Evolutionary conservation across 2,113 vertebrate genomes (phyloP), one percentile per base, ranked within the genome.

Genomic region (Gobius niger): DNA sequence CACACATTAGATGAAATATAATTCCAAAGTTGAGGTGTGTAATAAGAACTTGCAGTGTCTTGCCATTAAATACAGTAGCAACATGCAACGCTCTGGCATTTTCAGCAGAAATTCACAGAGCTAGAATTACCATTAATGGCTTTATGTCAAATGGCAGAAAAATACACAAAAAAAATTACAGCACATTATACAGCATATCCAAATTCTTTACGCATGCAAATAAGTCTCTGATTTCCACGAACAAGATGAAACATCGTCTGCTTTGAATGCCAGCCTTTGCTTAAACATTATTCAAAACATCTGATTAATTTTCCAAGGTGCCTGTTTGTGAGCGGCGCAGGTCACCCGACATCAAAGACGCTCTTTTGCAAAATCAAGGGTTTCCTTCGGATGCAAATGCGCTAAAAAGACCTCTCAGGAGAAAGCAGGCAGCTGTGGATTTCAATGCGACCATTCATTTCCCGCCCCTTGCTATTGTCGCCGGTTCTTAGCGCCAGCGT

Each of bases 341-440:
- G 62, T 64, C 62, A 64, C 14, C 12, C 12, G 47, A 49, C 62
- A 40, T 64, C 44, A 64, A 34, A 64, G 44, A 7, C 12, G 62
- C 47, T 47, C 44, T 34, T 65, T 65, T 41, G 47, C 7, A 2
- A 65, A 19, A 51, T 65, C 47, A 51, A n/a, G 63, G 51, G 63
- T 9, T 65, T 65, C 51, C 47, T 51, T 40, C 14, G 14, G 19
- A 65, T 65, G 63, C 47, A 63, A 63, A 63, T 63, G 47, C 14
- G 24, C 9, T 65, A 41, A 65, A 34, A 65, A 65, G 63, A 47
- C 24, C 47, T 65, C 47, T 65, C 47, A 2, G 47, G 15, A 65
- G 47, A 65, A 51, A 51, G 49, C 24, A 65, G 47, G 47, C 63
- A 65, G 63, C 40, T 65, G 63, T 52, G 63, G 14, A 41, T 65